Conservation (phyloP, 2,797 vertebrate species). For the Glyptemys insculpta region DNA sequence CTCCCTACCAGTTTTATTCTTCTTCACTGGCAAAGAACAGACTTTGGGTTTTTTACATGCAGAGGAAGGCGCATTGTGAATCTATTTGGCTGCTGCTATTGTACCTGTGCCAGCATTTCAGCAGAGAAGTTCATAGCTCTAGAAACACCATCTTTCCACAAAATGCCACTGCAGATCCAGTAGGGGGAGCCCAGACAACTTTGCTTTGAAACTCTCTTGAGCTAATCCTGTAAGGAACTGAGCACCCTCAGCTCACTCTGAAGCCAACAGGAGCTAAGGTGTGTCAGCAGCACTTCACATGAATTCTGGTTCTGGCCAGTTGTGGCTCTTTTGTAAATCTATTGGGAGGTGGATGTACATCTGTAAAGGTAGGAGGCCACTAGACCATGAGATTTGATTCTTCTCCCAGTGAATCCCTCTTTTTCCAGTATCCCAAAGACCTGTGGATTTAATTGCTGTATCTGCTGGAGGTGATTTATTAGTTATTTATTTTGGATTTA, state of each 20-base stretch:
- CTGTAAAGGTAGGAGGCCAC: neutral
- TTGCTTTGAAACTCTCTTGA: neutral
- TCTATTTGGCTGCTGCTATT: neutral
- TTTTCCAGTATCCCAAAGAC: neutral
- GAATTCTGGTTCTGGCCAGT: neutral
- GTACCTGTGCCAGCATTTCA: neutral
- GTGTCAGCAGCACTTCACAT: neutral
- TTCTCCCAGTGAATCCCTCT: neutral
- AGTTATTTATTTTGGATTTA: neutral
- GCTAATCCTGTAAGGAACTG: neutral
- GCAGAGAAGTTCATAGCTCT: neutral
- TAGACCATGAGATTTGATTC: neutral
- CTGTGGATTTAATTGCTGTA: neutral
- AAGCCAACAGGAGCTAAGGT: neutral
- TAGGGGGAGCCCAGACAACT: neutral
- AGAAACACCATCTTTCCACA: neutral
- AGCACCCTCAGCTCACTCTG: fast-evolving
- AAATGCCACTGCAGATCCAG: neutral
- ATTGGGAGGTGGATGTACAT: neutral
- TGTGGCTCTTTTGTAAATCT: neutral
- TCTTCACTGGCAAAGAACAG: neutral
- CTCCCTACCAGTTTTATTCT: neutral
- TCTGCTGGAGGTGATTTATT: neutral
- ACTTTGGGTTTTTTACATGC: neutral
- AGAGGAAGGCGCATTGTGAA: neutral